Evolutionary conservation across 2,888 invertebrate genomes (phyloP), one percentile per base, ranked within the genome.

Genomic region (Calameuta pallipes): DNA sequence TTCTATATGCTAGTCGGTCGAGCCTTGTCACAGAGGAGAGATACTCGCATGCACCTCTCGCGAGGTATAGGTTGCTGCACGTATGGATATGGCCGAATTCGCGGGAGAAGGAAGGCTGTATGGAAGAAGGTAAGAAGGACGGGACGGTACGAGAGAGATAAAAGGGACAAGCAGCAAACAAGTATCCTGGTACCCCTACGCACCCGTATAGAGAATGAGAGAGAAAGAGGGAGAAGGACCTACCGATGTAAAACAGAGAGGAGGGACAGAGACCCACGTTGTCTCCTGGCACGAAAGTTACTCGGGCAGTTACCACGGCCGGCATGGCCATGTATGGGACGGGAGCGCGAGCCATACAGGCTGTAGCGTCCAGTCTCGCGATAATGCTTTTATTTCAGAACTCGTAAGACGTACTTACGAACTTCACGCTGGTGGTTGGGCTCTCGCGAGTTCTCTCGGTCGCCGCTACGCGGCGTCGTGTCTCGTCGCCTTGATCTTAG

Each of bases 361-460:
- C 74, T 4, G 12, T n/a, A 11, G 33, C 33, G 31, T 33, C 71
- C 74, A 30, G 23, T 33, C 74, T 74, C 3, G 74, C 35, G 36
- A 35, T 71, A 33, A 30, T 71, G 71, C 71, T 71, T 71, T 71
- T 71, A 71, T 71, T 71, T 71, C 56, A 56, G 56, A 56, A 56
- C 56, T 56, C 4, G 56, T 56, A 56, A 56, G 56, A 56, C 56
- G 56, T 23, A 56, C 71, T 71, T 71, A 71, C 71, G 9, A 33
- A 71, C 33, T 33, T 33, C 31, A 31, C 31, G 71, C n/a, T 9
- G 23, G 56, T 23, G 23, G 56, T 56, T 56, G 23, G 23, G 56
- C 56, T 9, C 56, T 23, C 9, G 56, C 56, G 56, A 56, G 23
- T 56, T 23, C 56, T 23, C 6, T 2, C 56, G 56, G 56, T 56